phyloP scores from a whole-genome alignment of 30 jellyfish, hydroid and myxozoan species.

The Catostylus mosaicus region DNA sequence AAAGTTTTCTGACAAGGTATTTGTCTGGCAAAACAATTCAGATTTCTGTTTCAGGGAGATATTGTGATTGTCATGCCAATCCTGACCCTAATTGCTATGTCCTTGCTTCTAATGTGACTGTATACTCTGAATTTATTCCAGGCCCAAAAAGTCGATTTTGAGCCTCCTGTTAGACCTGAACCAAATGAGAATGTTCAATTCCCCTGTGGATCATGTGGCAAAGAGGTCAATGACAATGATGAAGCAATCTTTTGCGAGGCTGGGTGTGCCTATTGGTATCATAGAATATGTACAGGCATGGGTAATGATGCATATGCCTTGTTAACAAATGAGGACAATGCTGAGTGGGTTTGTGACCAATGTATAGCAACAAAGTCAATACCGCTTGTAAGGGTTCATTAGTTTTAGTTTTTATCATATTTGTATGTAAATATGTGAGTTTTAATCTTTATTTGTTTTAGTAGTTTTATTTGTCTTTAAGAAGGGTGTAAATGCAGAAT shows the following conservation, averaged over 20 bases:
- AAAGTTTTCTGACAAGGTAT: too few relatives aligned
- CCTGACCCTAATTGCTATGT: too few relatives aligned
- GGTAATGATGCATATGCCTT: slow-evolving; percentile 89
- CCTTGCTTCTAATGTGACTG: too few relatives aligned
- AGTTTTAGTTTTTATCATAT: background rate
- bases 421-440: background rate
- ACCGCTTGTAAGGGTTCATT: slow-evolving; percentile 74
- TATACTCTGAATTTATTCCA: background rate
- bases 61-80: too few relatives aligned
- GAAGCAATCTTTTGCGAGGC: slow-evolving; percentile 98
- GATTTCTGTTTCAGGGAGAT: too few relatives aligned
- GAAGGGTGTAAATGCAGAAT: background rate
- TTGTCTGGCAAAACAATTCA: too few relatives aligned
- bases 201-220: slow-evolving; percentile 98
- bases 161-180: slow-evolving; percentile 56
- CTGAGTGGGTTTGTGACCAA: slow-evolving; percentile 99
- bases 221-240: slow-evolving; percentile 90
- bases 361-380: slow-evolving; percentile 88
- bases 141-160: slow-evolving; percentile 61
- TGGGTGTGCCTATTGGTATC: slow-evolving; percentile 98
- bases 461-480: background rate
- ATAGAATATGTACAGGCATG: slow-evolving; percentile 94
- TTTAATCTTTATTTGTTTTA: background rate
- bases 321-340: slow-evolving; percentile 96
- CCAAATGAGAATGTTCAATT: slow-evolving; percentile 64